A percentile compares a stretch with the other conserved stretches of the same genome.
These are phyloP conservation scores for Pinna nobilis DNA, from an alignment of 1,140 invertebrate genomes.

Conservation along the genomic window DNA sequence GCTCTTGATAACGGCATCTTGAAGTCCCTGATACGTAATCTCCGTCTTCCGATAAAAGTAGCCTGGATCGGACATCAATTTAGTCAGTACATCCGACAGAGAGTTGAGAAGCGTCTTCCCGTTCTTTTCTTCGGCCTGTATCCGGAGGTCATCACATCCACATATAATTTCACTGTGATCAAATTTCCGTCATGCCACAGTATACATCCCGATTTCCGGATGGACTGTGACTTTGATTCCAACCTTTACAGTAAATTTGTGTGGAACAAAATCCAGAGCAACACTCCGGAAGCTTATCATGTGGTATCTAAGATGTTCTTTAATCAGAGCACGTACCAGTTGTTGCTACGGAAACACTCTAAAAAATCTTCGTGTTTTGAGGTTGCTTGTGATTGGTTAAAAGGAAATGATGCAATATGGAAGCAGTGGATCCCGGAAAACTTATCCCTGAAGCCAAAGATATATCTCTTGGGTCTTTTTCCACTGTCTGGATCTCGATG, in stretches of 20 bases:
- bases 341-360: slow-evolving; percentile 61
- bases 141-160: slow-evolving; percentile 79
- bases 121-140: slow-evolving; percentile 82
- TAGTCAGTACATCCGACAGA: slow-evolving; percentile 70
- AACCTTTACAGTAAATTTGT: slow-evolving; percentile 81
- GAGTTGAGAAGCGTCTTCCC: slow-evolving; percentile 68
- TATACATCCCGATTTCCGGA: slow-evolving; percentile 20
- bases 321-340: slow-evolving; percentile 75
- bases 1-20: slow-evolving; percentile 58
- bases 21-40: slow-evolving; percentile 60
- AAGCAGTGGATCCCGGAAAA: slow-evolving; percentile 77
- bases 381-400: slow-evolving; percentile 84
- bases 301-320: slow-evolving; percentile 79
- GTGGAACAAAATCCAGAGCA: slow-evolving; percentile 78
- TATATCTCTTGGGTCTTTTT: slow-evolving; percentile 87
- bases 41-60: slow-evolving; percentile 70
- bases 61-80: slow-evolving; percentile 65
- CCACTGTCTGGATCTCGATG: slow-evolving; percentile 80
- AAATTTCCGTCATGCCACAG: slow-evolving; percentile 74
- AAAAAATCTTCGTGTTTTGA: slow-evolving; percentile 48
- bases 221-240: slow-evolving; percentile 61
- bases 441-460: slow-evolving; percentile 75
- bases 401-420: slow-evolving; percentile 77
- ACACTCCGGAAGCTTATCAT: slow-evolving; percentile 70
- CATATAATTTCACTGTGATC: slow-evolving; percentile 71